Conservation (phyloP, 2,113 vertebrate genomes). For the Acrocephalus arundinaceus region DNA sequence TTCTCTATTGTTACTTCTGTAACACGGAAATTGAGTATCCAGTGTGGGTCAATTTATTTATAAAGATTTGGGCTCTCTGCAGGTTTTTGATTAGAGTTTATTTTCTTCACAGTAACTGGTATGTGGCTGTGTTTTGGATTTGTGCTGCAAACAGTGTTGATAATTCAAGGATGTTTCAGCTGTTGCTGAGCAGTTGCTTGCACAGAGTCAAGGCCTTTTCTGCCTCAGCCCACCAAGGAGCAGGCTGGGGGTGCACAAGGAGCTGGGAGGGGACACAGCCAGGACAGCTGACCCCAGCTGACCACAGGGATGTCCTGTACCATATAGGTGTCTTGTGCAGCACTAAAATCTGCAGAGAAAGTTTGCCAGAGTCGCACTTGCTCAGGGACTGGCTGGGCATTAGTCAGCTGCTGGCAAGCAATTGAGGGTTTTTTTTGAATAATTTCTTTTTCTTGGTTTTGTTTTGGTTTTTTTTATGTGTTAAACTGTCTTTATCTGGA, state of each 20-base stretch:
- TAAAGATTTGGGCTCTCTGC: not conserved
- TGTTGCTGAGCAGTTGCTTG: not conserved
- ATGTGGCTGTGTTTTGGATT: not conserved
- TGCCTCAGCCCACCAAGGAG: rapidly evolving
- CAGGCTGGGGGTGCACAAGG: not conserved
- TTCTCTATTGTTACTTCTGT: not conserved
- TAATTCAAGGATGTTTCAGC: not conserved
- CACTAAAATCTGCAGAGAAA: not conserved
- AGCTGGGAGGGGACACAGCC: not conserved
- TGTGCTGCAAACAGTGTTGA: not conserved
- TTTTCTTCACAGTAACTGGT: not conserved
- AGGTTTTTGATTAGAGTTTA: not conserved
- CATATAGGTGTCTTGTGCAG: rapidly evolving
- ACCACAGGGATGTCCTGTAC: not conserved
- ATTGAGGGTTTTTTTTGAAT: rapidly evolving
- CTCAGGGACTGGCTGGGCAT: not conserved
- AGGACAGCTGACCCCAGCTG: not conserved
- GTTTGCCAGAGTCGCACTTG: not conserved
- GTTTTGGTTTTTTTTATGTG: rapidly evolving
- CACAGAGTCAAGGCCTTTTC: not conserved
- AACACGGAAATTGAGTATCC: not conserved
- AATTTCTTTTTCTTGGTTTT: not conserved
- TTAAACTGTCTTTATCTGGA: not conserved
- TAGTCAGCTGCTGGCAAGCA: not conserved
- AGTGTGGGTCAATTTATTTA: not conserved